Conservation (phyloP, 2,797 vertebrate species). For the Pseudomugil tenellus region DNA sequence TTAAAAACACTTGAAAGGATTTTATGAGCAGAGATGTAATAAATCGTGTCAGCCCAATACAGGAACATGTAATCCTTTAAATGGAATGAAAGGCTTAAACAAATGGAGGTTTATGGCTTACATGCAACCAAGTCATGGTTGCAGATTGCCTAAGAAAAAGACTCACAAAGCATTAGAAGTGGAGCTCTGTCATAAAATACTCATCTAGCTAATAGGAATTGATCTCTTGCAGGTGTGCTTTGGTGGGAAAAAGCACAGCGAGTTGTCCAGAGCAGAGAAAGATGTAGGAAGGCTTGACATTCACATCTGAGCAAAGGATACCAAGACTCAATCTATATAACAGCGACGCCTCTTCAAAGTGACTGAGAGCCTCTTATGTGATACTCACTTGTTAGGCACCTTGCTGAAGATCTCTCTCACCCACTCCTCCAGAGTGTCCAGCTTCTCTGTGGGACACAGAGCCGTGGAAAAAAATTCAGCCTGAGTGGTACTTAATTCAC, state of each 20-base stretch:
- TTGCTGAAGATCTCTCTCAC: slow-evolving; percentile 95
- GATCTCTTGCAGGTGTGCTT: slow-evolving; percentile 34
- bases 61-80: slow-evolving; percentile 46
- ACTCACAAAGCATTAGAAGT: slow-evolving; percentile 42
- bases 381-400: slow-evolving; percentile 94
- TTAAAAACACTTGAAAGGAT: slow-evolving; percentile 27
- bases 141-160: slow-evolving; percentile 14
- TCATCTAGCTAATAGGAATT: slow-evolving; percentile 32
- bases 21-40: slow-evolving; percentile 30
- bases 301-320: slow-evolving; percentile 53
- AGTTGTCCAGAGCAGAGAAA: slow-evolving; percentile 21
- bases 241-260: background rate
- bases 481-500: slow-evolving; percentile 31
- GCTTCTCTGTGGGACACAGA: slow-evolving; percentile 84
- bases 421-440: slow-evolving; percentile 96
- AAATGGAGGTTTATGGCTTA: slow-evolving; percentile 39
- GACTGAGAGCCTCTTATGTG: slow-evolving; percentile 51
- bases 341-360: slow-evolving; percentile 39
- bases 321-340: slow-evolving; percentile 47
- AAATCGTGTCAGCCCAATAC: slow-evolving; percentile 28
- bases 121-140: slow-evolving; percentile 24
- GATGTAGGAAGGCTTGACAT: slow-evolving; percentile 56
- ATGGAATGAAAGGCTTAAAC: slow-evolving; percentile 49
- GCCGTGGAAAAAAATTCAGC: slow-evolving; percentile 47
- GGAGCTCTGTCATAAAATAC: slow-evolving; percentile 23